These are phyloP conservation scores for Procambarus clarkii DNA, from an alignment of 1,140 invertebrate genomes.

Conservation along the genomic window DNA sequence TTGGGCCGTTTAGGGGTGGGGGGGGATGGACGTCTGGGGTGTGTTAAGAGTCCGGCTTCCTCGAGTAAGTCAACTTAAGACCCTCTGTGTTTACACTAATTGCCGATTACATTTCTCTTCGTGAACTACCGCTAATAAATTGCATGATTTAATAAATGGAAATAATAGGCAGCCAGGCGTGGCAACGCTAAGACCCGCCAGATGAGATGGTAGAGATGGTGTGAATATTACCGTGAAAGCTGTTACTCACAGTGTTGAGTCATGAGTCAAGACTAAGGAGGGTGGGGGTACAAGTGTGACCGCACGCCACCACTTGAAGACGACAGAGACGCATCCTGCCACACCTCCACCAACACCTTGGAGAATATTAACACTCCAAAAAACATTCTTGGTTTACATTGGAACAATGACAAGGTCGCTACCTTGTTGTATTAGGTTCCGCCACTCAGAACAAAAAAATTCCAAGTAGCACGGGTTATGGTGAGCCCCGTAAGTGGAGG, in stretches of 20 bases:
- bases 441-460: no score
- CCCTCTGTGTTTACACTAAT: slow-evolving; percentile 42
- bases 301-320: background rate
- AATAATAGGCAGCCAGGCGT: background rate
- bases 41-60: slow-evolving; percentile 18
- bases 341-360: background rate
- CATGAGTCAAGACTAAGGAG: background rate
- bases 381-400: no score
- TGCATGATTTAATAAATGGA: background rate
- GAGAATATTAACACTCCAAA: no score
- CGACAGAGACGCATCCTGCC: background rate
- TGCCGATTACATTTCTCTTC: slow-evolving; percentile 36
- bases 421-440: no score
- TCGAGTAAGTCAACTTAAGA: slow-evolving; percentile 29
- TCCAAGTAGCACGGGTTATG: no score
- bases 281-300: background rate
- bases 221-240: background rate
- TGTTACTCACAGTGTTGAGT: background rate
- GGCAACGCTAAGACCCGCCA: background rate
- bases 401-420: no score
- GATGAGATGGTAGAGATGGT: background rate
- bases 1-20: no score
- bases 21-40: background rate
- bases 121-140: slow-evolving; percentile 13
- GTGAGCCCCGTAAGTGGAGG: no score